Evolutionary conservation across 2,113 vertebrate species (phyloP).

Genomic region (Zosterops japonicus): DNA sequence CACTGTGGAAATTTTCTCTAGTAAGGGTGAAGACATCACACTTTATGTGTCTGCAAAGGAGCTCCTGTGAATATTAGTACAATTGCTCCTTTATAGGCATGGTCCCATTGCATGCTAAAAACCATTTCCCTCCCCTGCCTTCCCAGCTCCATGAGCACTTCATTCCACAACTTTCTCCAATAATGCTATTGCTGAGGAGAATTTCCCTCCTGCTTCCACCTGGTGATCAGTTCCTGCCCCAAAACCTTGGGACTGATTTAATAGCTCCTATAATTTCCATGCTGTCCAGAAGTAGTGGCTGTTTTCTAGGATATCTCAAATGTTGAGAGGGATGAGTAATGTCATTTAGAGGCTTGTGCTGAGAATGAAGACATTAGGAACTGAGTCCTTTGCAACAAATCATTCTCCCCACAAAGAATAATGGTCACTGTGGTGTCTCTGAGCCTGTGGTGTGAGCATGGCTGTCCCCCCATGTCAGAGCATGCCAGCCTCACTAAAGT

Average conservation of each 20-base stretch:
- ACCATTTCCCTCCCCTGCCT: neutral
- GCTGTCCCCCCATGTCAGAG: neutral
- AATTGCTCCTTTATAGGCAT: neutral
- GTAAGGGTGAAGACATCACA: neutral
- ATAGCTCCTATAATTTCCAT: neutral
- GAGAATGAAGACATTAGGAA: neutral
- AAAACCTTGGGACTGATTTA: neutral
- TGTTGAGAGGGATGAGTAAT: neutral
- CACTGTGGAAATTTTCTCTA: neutral
- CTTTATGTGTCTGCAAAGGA: neutral
- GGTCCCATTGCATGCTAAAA: neutral
- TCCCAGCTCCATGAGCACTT: neutral
- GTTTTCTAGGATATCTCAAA: neutral
- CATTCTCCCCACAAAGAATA: neutral
- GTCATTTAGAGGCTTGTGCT: neutral
- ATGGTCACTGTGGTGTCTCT: neutral
- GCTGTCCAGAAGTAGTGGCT: neutral
- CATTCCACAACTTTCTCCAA: neutral
- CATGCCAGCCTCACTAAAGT: neutral
- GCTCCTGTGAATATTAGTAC: neutral
- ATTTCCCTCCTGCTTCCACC: neutral
- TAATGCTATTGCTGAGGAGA: neutral
- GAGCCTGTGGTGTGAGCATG: neutral
- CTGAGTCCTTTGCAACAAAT: neutral
- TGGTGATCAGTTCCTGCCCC: neutral